Percentiles rank a stretch among this genome's conserved stretches.
These are phyloP conservation scores for Melipona quadrifasciata DNA, from an alignment of 1,140 invertebrate species.

Conservation along the genomic window DNA sequence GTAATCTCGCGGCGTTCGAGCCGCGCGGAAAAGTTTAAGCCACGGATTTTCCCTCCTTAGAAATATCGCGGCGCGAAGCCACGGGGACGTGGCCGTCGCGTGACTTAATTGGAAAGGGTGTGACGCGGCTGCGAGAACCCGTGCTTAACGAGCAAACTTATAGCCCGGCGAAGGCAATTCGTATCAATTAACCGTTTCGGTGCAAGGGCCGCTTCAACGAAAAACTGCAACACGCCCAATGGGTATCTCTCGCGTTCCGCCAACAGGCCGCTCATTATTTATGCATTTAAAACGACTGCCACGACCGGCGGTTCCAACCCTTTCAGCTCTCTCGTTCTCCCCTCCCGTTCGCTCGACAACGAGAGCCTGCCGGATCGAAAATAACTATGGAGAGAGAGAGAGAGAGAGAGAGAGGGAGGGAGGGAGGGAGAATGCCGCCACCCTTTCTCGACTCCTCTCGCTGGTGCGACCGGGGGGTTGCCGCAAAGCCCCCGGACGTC, in stretches of 20 bases:
- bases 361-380: slow-evolving; percentile 56
- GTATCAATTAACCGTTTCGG: slow-evolving; percentile 77
- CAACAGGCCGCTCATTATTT: slow-evolving; percentile 72
- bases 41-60: slow-evolving; percentile 16
- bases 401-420: too few species aligned
- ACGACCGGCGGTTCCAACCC: slow-evolving; percentile 58
- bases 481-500: slow-evolving; percentile 55
- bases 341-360: background rate
- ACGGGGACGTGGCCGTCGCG: slow-evolving; percentile 43
- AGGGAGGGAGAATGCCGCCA: slow-evolving; percentile 3
- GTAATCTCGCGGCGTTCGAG: background rate
- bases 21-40: slow-evolving; percentile 17
- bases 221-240: slow-evolving; percentile 58
- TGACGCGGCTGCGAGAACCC: slow-evolving; percentile 48
- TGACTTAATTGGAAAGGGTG: slow-evolving; percentile 65
- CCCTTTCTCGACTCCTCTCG: slow-evolving; percentile 38
- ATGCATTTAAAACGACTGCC: slow-evolving; percentile 73
- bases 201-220: slow-evolving; percentile 55
- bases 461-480: slow-evolving; percentile 32
- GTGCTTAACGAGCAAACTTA: slow-evolving; percentile 41
- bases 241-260: slow-evolving; percentile 41
- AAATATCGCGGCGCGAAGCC: slow-evolving; percentile 8
- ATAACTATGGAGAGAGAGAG: slow-evolving; percentile 45
- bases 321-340: slow-evolving; percentile 50
- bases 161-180: slow-evolving; percentile 63